Evolutionary conservation across 37 sponge, comb jelly and placozoan species (phyloP), one percentile per base, ranked within the genome.

Genomic region (Cliona cf. orientalis): DNA sequence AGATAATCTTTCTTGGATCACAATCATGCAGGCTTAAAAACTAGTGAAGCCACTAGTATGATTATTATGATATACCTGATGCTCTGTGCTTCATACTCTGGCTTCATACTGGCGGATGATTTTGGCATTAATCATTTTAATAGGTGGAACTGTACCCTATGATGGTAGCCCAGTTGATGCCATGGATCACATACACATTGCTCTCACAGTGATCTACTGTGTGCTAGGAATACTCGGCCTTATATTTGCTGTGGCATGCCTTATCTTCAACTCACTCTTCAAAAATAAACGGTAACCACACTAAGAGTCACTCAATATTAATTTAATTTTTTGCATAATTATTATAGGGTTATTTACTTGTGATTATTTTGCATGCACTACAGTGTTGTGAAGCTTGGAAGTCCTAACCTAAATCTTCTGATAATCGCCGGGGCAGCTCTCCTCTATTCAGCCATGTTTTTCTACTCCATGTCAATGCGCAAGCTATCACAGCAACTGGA

Each of bases 331-430:
- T n/a, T n/a, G n/a, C n/a, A n/a, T n/a, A n/a, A n/a, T n/a, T 49
- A 49, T 29, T 11, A 29, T 26, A 63, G 32, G 26, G 25, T 63
- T 26, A 63, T 63, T 63, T 63, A 21, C 32, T 9, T 63, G 26
- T 21, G 22, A 22, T 22, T 26, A 63, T 7, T n/a, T 21, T 11
- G 9, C 26, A 26, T n/a, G 28, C 6, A 37, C 11, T 9, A 14
- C 56, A 22, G 74, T 38, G 56, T 44, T 45, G 46, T 73, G 17
- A 73, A 73, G 25, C 22, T 73, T 32, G 56, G 26, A 19, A 73
- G 74, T 45, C 74, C 74, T 11, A 73, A 44, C 55, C 29, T 73
- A 11, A 73, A 73, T 45, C 45, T 38, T 73, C 7, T 73, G 23
- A 44, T 73, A 44, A 43, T 73, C 5, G 29, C 25, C 5, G 74